Evolutionary conservation across 2,888 invertebrate genomes (phyloP).

Genomic region (Brassicogethes aeneus): DNA sequence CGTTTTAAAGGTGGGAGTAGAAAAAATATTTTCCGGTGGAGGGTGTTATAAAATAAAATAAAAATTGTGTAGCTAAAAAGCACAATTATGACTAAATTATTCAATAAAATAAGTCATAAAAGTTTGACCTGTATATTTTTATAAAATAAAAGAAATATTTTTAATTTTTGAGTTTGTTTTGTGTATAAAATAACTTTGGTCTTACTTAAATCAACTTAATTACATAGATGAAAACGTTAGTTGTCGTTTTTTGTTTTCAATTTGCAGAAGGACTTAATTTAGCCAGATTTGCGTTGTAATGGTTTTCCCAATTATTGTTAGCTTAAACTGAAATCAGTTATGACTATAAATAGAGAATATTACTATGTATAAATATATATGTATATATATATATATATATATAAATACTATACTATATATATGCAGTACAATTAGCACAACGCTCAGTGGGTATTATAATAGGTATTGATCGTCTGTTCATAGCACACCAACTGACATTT

Average conservation of each 20-base stretch:
- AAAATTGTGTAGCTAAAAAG: too few relatives aligned
- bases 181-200: too few relatives aligned
- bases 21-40: too few relatives aligned
- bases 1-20: too few relatives aligned
- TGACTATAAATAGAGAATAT: slow-evolving; percentile 28
- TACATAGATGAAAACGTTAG: too few relatives aligned
- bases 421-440: slow-evolving; percentile 31
- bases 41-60: too few relatives aligned
- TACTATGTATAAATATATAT: slow-evolving; percentile 8
- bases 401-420: slow-evolving; percentile 14
- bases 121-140: too few relatives aligned
- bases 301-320: slow-evolving; percentile 21
- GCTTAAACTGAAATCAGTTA: slow-evolving; percentile 22
- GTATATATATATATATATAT: slow-evolving; percentile 3
- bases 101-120: too few relatives aligned
- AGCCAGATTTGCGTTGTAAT: slow-evolving; percentile 15
- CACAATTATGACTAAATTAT: too few relatives aligned
- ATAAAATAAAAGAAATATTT: too few relatives aligned
- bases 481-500: slow-evolving; percentile 31
- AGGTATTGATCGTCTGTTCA: slow-evolving; percentile 34
- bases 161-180: too few relatives aligned
- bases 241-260: background rate
- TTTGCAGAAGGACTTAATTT: slow-evolving; percentile 14
- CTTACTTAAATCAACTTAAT: too few relatives aligned
- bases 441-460: slow-evolving; percentile 34